Percentiles rank a stretch among this genome's conserved stretches.
Evolutionary conservation across 1,140 invertebrate species (phyloP).

Genomic region (Cardiocondyla obscurior): DNA sequence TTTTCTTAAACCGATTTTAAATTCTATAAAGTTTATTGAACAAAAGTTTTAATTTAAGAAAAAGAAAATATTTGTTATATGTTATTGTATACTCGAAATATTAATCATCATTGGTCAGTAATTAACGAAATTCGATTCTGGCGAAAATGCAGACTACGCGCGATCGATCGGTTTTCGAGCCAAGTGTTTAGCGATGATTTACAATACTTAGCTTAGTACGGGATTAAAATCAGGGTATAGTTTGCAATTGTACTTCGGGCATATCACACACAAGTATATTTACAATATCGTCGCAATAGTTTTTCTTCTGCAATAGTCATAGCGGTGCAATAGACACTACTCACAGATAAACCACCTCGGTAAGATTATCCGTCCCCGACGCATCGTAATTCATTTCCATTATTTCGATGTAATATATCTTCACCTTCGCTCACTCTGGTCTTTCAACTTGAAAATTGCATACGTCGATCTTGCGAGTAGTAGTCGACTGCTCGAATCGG

Average conservation of each 20-base stretch:
- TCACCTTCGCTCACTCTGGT: constrained; percentile 12
- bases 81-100: background rate
- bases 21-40: background rate
- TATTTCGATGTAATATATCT: constrained; percentile 37
- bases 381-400: constrained; percentile 17
- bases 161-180: background rate
- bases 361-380: constrained; percentile 45
- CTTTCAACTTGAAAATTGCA: constrained; percentile 38
- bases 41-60: background rate
- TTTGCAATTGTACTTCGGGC: constrained; percentile 48
- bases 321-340: constrained; percentile 59
- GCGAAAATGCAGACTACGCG: background rate
- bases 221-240: constrained; percentile 49
- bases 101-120: background rate
- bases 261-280: constrained; percentile 34
- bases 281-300: constrained; percentile 4
- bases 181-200: constrained; percentile 23
- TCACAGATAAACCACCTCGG: constrained; percentile 15
- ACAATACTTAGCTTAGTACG: constrained; percentile 7
- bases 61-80: background rate
- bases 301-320: constrained; percentile 36
- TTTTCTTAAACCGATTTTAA: background rate
- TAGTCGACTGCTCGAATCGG: background rate
- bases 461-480: constrained; percentile 13
- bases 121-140: background rate